Percentiles rank a stretch among this genome's conserved stretches.
phyloP scores from a whole-genome alignment of 2,888 invertebrate genomes.

The Ischnus inquisitorius region DNA sequence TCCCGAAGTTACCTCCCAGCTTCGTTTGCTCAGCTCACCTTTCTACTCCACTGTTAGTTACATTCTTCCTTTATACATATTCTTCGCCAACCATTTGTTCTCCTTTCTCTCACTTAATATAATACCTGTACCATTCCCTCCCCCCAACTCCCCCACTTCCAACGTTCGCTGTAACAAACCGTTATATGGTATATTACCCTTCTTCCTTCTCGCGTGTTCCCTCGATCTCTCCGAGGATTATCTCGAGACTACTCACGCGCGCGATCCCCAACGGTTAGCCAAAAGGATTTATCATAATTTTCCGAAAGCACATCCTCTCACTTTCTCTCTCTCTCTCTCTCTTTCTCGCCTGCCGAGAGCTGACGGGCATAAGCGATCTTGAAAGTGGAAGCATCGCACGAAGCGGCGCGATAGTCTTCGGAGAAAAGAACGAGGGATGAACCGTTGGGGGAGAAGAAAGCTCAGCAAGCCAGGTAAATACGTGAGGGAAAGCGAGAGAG shows the following conservation, averaged over 20 bases:
- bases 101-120: background rate
- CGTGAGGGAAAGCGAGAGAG: slow-evolving; percentile 31
- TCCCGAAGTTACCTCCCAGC: background rate
- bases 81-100: slow-evolving; percentile 28
- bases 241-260: slow-evolving; percentile 43
- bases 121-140: slow-evolving; percentile 33
- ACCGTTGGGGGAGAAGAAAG: slow-evolving; percentile 8
- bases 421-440: slow-evolving; percentile 17
- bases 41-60: background rate
- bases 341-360: background rate
- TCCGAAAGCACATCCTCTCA: slow-evolving; percentile 40
- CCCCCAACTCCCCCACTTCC: slow-evolving; percentile 10
- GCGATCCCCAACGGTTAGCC: slow-evolving; percentile 41
- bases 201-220: slow-evolving; percentile 24
- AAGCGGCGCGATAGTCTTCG: slow-evolving; percentile 19
- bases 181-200: slow-evolving; percentile 15
- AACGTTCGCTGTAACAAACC: slow-evolving; percentile 23
- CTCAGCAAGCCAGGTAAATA: slow-evolving; percentile 28
- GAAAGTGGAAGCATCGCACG: slow-evolving; percentile 39
- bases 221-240: slow-evolving; percentile 49
- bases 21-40: background rate
- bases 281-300: slow-evolving; percentile 71
- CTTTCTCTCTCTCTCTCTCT: no score
- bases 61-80: slow-evolving; percentile 14
- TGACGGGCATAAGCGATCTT: slow-evolving; percentile 31